A percentile compares a stretch with the other conserved stretches of the same genome.
Conservation (phyloP, 1,140 invertebrate species). For the Magallana angulata region DNA sequence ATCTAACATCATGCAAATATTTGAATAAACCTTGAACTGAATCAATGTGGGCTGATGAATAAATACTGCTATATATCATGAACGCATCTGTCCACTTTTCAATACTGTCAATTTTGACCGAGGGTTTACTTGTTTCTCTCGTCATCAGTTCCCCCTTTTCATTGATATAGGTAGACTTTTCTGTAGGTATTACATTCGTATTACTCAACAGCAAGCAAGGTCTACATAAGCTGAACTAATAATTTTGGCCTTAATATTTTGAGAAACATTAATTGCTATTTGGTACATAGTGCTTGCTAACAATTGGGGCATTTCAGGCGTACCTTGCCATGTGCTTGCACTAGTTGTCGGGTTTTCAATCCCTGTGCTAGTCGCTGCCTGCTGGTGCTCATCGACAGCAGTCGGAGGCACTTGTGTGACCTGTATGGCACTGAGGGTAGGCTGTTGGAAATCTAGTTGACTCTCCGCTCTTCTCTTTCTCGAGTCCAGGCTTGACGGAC, state of each 20-base stretch:
- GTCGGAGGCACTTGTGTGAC: too few relatives aligned
- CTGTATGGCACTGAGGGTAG: too few relatives aligned
- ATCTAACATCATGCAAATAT: background rate
- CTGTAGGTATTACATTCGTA: background rate
- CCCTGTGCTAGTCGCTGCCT: too few relatives aligned
- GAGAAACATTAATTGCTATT: background rate
- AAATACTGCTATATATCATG: background rate
- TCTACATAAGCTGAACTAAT: background rate
- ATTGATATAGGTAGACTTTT: background rate
- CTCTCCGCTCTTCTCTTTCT: too few relatives aligned
- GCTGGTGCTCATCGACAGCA: too few relatives aligned
- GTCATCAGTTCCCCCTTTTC: constrained; percentile 1
- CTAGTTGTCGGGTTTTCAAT: too few relatives aligned
- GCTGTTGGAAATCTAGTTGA: too few relatives aligned
- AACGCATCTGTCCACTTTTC: background rate
- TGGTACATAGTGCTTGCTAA: background rate
- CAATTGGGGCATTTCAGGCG: background rate
- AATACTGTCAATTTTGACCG: background rate
- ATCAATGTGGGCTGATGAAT: background rate
- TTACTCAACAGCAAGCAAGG: background rate
- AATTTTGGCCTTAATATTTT: background rate
- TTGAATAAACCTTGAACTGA: background rate
- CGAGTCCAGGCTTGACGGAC: too few relatives aligned
- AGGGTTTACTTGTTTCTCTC: background rate
- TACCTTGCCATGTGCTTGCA: background rate